These are phyloP conservation scores for Serilophus lunatus DNA, from an alignment of 2,113 vertebrate genomes.

Conservation along the genomic window DNA sequence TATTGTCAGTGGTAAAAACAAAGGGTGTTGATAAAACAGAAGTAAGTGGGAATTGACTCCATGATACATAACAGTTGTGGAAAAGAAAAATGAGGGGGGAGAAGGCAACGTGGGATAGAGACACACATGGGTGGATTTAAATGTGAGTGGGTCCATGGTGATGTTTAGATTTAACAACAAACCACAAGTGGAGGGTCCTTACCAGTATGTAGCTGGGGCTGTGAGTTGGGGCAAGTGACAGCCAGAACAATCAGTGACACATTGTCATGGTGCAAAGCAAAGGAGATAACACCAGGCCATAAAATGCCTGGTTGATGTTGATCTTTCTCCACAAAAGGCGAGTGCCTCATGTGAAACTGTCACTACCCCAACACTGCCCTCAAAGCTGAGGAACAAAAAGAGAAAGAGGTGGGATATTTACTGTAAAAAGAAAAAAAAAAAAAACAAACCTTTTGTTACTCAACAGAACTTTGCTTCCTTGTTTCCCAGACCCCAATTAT, in stretches of 20 bases:
- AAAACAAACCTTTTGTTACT: neutral
- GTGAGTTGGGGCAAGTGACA: neutral
- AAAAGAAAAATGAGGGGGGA: neutral
- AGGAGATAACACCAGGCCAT: neutral
- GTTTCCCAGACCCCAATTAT: conserved; percentile 90
- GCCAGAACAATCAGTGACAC: rapidly evolving
- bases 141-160: neutral
- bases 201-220: rapidly evolving
- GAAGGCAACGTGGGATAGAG: neutral
- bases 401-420: neutral
- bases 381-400: neutral
- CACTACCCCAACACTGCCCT: neutral
- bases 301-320: neutral
- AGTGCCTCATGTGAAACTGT: neutral
- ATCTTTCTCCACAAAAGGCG: neutral
- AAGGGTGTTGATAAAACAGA: neutral
- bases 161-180: neutral
- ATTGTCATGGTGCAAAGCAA: neutral
- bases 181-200: neutral
- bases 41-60: neutral
- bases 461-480: neutral
- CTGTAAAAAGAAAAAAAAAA: rapidly evolving
- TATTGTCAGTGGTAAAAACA: neutral
- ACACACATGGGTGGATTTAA: neutral
- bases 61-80: neutral